A percentile compares a stretch with the other conserved stretches of the same genome.
phyloP scores from a whole-genome alignment of 2,797 vertebrate genomes.

The Phrynocephalus forsythii region DNA sequence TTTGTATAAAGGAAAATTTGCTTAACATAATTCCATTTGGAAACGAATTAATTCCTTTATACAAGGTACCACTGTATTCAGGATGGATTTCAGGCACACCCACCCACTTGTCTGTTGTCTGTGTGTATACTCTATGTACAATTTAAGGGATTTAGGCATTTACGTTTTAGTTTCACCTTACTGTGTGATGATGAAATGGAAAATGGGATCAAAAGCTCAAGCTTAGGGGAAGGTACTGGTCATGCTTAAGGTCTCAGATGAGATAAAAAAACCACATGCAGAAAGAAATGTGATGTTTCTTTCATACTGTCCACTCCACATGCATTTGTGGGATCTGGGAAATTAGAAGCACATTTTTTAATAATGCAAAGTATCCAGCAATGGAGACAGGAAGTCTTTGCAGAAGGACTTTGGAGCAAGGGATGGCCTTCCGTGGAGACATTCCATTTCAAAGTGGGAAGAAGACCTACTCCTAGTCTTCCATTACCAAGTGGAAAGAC shows the following conservation, averaged over 20 bases:
- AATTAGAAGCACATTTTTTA: constrained; percentile 56
- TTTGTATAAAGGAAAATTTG: no score
- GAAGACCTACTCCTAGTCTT: constrained; percentile 31
- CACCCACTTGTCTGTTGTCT: no score
- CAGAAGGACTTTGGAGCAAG: constrained; percentile 38
- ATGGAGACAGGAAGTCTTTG: constrained; percentile 56
- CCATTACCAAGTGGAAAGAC: constrained; percentile 7
- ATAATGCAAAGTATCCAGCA: constrained; percentile 57
- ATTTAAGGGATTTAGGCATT: not conserved
- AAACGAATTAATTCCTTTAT: no score
- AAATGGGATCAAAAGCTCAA: constrained; percentile 45
- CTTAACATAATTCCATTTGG: no score
- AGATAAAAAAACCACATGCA: not conserved
- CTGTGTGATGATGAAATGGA: constrained; percentile 20
- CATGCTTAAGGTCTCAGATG: constrained; percentile 38
- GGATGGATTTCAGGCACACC: not conserved
- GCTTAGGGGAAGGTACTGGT: constrained; percentile 28
- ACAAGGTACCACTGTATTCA: not conserved
- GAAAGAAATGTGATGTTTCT: constrained; percentile 30
- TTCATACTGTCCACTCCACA: constrained; percentile 36
- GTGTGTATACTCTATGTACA: not conserved
- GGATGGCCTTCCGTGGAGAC: constrained; percentile 28
- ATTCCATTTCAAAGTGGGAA: constrained; percentile 43
- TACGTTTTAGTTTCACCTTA: constrained; percentile 24
- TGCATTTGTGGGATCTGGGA: constrained; percentile 44